Evolutionary conservation across 2,113 vertebrate species (phyloP).

Genomic region (Colistium nudipinnis): DNA sequence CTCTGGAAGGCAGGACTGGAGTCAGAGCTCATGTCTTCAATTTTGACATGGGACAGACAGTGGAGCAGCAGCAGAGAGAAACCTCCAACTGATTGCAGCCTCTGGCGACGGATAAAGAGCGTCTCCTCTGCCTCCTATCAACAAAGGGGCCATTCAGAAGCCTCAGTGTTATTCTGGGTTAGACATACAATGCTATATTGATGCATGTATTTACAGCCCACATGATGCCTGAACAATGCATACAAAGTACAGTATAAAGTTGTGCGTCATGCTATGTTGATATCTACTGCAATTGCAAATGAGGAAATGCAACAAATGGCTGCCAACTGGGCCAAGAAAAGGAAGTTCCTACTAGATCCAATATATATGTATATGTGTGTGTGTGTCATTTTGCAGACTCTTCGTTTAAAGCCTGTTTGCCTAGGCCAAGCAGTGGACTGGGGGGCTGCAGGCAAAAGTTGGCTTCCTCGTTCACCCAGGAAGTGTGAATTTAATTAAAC

Average conservation of each 20-base stretch:
- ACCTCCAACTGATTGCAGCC: constrained; percentile 83
- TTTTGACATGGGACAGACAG: constrained; percentile 83
- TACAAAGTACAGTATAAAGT: too few relatives aligned
- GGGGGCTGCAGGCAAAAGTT: neutral
- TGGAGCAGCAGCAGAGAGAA: constrained; percentile 88
- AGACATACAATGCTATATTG: neutral
- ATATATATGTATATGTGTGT: neutral
- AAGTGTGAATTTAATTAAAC: neutral
- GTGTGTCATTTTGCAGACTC: neutral
- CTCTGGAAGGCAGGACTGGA: constrained; percentile 80
- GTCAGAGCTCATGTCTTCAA: constrained; percentile 76
- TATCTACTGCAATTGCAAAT: too few relatives aligned
- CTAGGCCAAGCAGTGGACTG: neutral
- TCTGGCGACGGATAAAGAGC: constrained; percentile 83
- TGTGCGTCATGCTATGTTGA: too few relatives aligned
- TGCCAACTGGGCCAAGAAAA: too few relatives aligned
- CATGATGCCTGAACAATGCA: too few relatives aligned
- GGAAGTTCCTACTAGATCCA: too few relatives aligned
- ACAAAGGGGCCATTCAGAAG: constrained; percentile 9
- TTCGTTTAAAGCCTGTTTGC: neutral
- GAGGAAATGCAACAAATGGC: too few relatives aligned
- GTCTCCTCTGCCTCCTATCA: constrained; percentile 78
- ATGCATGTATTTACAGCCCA: too few relatives aligned
- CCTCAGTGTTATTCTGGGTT: neutral
- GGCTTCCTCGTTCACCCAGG: neutral